Evolutionary conservation across 1,140 invertebrate genomes (phyloP).

Genomic region (Ptiloglossa arizonensis): DNA sequence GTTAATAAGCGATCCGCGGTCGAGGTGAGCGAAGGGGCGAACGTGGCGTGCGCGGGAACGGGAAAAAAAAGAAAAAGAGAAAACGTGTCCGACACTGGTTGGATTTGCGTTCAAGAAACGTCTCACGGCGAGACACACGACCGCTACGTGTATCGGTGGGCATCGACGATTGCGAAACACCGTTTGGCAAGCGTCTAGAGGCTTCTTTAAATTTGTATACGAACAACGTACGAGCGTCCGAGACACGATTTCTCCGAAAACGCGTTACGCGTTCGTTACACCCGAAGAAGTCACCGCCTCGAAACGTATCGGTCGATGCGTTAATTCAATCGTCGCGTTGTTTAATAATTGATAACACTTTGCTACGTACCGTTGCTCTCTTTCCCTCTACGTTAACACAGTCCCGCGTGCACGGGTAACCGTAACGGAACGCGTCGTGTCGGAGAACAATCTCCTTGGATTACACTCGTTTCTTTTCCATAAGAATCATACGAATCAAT

Average conservation of each 20-base stretch:
- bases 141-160: not conserved
- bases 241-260: conserved; percentile 1
- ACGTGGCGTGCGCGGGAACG: not conserved
- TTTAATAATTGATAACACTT: too few relatives aligned
- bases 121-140: not conserved
- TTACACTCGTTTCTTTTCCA: not conserved
- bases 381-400: too few relatives aligned
- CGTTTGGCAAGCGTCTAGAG: conserved; percentile 7
- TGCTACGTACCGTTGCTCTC: too few relatives aligned
- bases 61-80: not conserved
- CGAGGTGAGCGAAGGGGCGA: too few relatives aligned
- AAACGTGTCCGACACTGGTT: not conserved
- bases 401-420: too few relatives aligned
- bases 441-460: not conserved
- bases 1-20: not conserved
- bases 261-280: not conserved
- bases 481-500: not conserved
- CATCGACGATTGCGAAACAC: conserved; percentile 21
- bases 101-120: not conserved
- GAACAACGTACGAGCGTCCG: not conserved
- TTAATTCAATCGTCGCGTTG: too few relatives aligned
- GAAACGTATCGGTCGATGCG: too few relatives aligned
- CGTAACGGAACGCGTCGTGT: too few relatives aligned
- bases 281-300: too few relatives aligned
- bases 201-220: conserved; percentile 19